Percentiles rank a stretch among this genome's conserved stretches.
Evolutionary conservation across 64 coral and sea anemone species (phyloP).

Genomic region (Acropora yongei): DNA sequence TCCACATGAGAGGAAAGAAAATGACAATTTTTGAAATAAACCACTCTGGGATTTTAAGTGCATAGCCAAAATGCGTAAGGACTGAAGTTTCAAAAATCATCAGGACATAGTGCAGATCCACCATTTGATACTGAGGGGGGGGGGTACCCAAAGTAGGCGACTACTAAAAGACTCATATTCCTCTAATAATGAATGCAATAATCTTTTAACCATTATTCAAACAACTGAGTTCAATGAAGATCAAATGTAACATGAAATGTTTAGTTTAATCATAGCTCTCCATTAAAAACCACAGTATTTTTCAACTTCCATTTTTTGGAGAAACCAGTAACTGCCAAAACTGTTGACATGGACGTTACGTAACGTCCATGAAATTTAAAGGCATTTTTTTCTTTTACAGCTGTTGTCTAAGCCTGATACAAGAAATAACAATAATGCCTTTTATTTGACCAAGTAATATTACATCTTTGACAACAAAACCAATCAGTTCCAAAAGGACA

Average conservation of each 20-base stretch:
- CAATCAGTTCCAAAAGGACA: background rate
- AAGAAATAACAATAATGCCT: slow-evolving; percentile 5
- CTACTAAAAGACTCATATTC: too few relatives aligned
- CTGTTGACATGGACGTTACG: background rate
- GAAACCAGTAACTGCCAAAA: slow-evolving; percentile 3
- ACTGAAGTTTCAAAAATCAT: too few relatives aligned
- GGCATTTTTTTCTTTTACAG: background rate
- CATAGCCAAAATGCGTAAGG: too few relatives aligned
- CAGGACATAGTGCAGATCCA: too few relatives aligned
- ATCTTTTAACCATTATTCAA: slow-evolving; percentile 9
- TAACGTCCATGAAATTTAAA: background rate
- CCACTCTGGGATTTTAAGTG: too few relatives aligned
- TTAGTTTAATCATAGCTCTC: background rate
- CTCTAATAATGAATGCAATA: background rate
- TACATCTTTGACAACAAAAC: slow-evolving; percentile 6
- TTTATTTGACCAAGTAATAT: background rate
- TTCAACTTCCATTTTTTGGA: background rate
- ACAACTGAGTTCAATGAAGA: background rate
- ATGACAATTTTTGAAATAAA: too few relatives aligned
- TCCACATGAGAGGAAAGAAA: too few relatives aligned
- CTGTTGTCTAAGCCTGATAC: slow-evolving; percentile 7
- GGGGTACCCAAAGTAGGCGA: too few relatives aligned
- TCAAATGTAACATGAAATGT: background rate
- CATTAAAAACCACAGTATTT: slow-evolving; percentile 8
- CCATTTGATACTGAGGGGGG: too few relatives aligned